Base-by-base conservation (phyloP, 2,888 invertebrate genomes). In the Leptothorax acervorum region DNA sequence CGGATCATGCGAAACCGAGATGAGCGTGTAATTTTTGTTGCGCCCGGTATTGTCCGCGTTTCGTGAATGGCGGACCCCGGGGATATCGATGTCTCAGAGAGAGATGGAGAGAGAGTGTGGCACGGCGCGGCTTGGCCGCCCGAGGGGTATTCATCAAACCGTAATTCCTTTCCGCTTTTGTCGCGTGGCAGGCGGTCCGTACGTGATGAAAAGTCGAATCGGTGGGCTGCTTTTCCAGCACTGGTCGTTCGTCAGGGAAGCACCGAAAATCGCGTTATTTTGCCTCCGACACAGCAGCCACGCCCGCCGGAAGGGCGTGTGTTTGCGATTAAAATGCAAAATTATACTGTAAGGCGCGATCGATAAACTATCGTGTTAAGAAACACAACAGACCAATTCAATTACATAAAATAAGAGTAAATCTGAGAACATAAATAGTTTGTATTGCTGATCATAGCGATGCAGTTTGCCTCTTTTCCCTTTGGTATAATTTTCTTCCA, bases 1-100 rank as follows among this genome's bases (percentile, higher is more conserved):
- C 79, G 90, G 88, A 91, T 93, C 91, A 90, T 92, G 89, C 90
- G 92, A 91, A 92, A 92, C 91, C 89, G 92, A 92, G 92, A 93
- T 89, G 89, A 91, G 88, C 92, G 91, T 92, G 90, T 92, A 91
- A 93, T 93, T 92, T 91, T 92, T 92, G 89, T 89, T 86, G 79
- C 84, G 66, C 70, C 74, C 86, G 48, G 76, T 15, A 90, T 90
- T 90, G 86, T 88, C 66, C 60, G 75, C 62, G 73, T 53, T 70
- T 51, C 74, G 60, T 81, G 79, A 81, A 81, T 81, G 74, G 48
- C 39, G 48, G 35, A 48, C 74, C 60, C 79, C 60, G 35, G 79
- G 74, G 79, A 81, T 81, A 81, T 81, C 79, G 79, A 73, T 81
- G 60, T 81, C 79, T 81, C 74, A 23, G 73, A 84, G 82, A 84